Evolutionary conservation across 2,888 invertebrate genomes (phyloP).

Genomic region (Rutpela maculata): DNA sequence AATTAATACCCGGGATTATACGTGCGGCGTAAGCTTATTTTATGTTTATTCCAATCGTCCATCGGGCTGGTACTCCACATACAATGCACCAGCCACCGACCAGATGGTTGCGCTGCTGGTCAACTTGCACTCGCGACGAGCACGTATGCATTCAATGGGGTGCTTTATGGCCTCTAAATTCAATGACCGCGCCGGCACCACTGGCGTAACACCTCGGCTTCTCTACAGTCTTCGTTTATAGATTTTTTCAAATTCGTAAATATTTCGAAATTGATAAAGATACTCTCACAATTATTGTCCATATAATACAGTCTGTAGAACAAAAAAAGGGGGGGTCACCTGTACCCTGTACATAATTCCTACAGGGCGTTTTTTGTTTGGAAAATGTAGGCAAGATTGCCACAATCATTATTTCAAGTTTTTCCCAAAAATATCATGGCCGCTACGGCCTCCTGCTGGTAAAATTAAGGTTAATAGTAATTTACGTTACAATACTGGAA

Average conservation of each 20-base stretch:
- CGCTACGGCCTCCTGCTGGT: too few species aligned
- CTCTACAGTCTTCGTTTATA: background rate
- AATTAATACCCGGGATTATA: constrained; percentile 62
- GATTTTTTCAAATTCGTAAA: background rate
- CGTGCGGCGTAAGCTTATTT: constrained; percentile 65
- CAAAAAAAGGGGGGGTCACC: too few species aligned
- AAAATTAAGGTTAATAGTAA: too few species aligned
- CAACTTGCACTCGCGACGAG: constrained; percentile 38
- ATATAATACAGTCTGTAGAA: too few species aligned
- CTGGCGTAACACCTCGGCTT: constrained; percentile 7
- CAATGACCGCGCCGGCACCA: constrained; percentile 65
- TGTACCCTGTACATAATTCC: too few species aligned
- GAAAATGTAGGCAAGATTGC: too few species aligned
- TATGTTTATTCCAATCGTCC: constrained; percentile 67
- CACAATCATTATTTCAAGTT: too few species aligned
- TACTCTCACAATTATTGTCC: too few species aligned
- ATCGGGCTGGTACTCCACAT: constrained; percentile 54
- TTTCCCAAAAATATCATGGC: too few species aligned
- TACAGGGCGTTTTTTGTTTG: too few species aligned
- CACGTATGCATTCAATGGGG: constrained; percentile 69
- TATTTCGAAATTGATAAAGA: too few species aligned
- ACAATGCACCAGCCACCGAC: constrained; percentile 52
- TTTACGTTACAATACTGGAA: too few species aligned
- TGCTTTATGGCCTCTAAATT: constrained; percentile 70
- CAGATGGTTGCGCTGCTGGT: constrained; percentile 44